phyloP scores from a whole-genome alignment of 2,888 invertebrate species.

The Nowickia ferox region DNA sequence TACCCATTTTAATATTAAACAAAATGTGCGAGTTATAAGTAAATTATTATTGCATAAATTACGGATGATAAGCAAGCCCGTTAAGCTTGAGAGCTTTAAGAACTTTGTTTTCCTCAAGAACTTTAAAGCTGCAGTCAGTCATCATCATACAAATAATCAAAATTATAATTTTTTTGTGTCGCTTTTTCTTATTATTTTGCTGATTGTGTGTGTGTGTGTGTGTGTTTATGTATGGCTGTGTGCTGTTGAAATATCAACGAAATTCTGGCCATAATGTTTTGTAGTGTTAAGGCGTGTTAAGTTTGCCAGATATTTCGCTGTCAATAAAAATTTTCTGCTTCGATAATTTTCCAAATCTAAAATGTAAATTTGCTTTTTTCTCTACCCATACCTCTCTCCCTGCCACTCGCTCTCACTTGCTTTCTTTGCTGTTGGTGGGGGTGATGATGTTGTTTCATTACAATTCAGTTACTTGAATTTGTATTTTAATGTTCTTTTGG shows the following conservation, averaged over 20 bases:
- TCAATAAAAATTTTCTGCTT: slow-evolving; percentile 72
- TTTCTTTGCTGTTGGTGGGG: slow-evolving; percentile 22
- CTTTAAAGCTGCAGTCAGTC: slow-evolving; percentile 17
- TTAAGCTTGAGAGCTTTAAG: background rate
- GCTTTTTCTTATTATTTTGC: background rate
- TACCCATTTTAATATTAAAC: background rate
- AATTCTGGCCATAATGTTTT: slow-evolving; percentile 62
- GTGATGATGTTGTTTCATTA: slow-evolving; percentile 47
- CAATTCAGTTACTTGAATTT: slow-evolving; percentile 27
- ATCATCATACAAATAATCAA: slow-evolving; percentile 53
- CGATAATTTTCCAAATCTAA: slow-evolving; percentile 71
- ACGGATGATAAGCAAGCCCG: background rate
- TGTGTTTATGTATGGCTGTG: background rate
- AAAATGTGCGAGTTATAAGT: slow-evolving; percentile 24
- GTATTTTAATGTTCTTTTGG: background rate
- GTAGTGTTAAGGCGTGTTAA: slow-evolving; percentile 71
- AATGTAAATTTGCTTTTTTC: slow-evolving; percentile 62
- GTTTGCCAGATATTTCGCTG: slow-evolving; percentile 68
- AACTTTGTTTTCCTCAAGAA: slow-evolving; percentile 28
- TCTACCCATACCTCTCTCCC: background rate
- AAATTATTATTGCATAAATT: slow-evolving; percentile 50
- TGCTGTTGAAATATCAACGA: slow-evolving; percentile 12
- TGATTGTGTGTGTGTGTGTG: background rate
- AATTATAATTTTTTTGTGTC: slow-evolving; percentile 52
- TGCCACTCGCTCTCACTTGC: background rate